These are phyloP conservation scores for Spheniscus humboldti DNA, from an alignment of 2,797 vertebrate genomes.

Conservation along the genomic window DNA sequence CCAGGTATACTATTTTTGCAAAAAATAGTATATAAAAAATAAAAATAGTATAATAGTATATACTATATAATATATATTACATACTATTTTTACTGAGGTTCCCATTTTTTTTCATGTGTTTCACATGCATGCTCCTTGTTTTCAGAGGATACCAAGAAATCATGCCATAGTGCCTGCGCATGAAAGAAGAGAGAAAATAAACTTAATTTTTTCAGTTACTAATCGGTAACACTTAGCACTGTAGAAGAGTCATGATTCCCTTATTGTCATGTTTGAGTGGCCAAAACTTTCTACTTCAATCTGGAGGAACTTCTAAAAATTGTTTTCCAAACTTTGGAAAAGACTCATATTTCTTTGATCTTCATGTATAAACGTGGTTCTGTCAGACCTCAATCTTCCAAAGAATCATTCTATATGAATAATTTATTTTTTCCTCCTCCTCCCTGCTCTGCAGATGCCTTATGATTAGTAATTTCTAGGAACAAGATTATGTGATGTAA, in stretches of 20 bases:
- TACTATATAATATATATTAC: too few species aligned
- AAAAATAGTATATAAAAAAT: too few species aligned
- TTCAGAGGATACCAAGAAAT: not conserved
- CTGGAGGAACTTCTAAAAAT: not conserved
- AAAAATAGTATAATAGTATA: too few species aligned
- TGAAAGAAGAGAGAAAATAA: not conserved
- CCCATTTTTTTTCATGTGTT: not conserved
- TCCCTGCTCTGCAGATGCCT: not conserved
- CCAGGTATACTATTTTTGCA: not conserved
- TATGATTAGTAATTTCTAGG: conserved; percentile 33
- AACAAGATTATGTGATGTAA: not conserved
- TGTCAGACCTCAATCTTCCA: not conserved
- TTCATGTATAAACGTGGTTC: not conserved
- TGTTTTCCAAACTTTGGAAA: not conserved
- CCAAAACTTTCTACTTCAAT: not conserved
- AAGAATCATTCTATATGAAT: not conserved
- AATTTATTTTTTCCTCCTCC: not conserved
- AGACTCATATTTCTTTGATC: not conserved
- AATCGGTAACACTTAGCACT: not conserved
- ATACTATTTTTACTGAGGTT: not conserved
- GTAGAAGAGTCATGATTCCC: not conserved
- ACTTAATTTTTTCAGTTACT: not conserved
- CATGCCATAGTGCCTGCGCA: accelerated
- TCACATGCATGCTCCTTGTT: not conserved
- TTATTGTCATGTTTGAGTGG: not conserved